A percentile compares a stretch with the other conserved stretches of the same genome.
phyloP scores from a whole-genome alignment of 1,140 invertebrate species.

The Ephestia elutella region DNA sequence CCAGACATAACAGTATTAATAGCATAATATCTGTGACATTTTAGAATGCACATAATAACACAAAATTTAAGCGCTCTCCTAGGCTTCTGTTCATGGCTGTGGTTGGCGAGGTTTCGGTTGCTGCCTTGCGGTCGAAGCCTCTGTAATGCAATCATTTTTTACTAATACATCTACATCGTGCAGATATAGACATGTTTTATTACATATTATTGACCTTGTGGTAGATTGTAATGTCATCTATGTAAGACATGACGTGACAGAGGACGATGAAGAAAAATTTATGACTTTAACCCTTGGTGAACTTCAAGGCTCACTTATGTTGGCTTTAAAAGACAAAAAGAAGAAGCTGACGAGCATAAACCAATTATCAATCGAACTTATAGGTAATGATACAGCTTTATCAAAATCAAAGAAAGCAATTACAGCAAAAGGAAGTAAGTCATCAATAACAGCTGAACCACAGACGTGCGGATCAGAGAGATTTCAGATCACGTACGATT shows the following conservation, averaged over 20 bases:
- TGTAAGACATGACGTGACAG: too few relatives aligned
- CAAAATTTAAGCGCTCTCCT: constrained; percentile 8
- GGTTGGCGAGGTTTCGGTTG: background rate
- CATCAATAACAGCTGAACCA: background rate
- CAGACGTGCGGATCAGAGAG: background rate
- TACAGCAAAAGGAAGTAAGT: background rate
- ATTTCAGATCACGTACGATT: background rate
- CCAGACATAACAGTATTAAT: too few relatives aligned
- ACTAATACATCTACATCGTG: background rate
- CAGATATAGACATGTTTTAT: background rate
- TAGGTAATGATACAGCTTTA: too few relatives aligned
- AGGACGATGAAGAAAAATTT: too few relatives aligned
- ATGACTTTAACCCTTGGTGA: too few relatives aligned
- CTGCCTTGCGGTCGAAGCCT: background rate
- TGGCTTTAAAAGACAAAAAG: too few relatives aligned
- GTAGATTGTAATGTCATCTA: too few relatives aligned
- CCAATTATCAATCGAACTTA: too few relatives aligned
- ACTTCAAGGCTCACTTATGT: too few relatives aligned
- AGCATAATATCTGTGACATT: background rate
- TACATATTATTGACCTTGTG: background rate
- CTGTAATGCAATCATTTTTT: background rate
- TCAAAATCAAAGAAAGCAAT: too few relatives aligned
- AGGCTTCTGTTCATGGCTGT: background rate
- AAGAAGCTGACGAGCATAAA: too few relatives aligned
- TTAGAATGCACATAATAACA: background rate